Base-by-base conservation (phyloP, 2,888 invertebrate genomes). In the Eristalinus aeneus region DNA sequence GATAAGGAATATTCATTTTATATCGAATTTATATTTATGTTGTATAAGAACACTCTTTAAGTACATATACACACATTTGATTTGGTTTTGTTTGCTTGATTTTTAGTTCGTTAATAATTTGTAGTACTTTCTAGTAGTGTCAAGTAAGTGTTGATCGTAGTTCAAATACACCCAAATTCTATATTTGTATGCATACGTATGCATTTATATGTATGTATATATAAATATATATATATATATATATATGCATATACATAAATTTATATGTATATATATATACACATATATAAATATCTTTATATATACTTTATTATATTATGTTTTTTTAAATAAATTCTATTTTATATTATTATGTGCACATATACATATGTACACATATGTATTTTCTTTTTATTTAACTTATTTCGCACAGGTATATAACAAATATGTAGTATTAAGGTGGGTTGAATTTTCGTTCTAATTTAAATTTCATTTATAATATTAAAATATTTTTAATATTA, bases 381-480 rank as follows among this genome's bases (percentile, higher is more conserved):
- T n/a, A n/a, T 90, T 88, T n/a, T 11, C 4, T 46, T n/a, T 46
- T n/a, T 46, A 16, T 46, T 16, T 46, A 2, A 46, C 16, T 8
- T 46, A 89, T 82, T 73, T 86, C 77, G 83, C 90, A 90, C 91
- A 91, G 90, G 90, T 90, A 91, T 91, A 91, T 90, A 91, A 90
- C 91, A 90, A 91, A 91, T 90, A 90, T 91, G 91, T 91, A 91
- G 90, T 91, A 90, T 91, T 89, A 90, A 90, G 90, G 90, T 90
- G 91, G 91, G 90, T 89, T 90, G 90, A 91, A 89, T 91, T 90
- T 90, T 90, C 91, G 89, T 89, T 91, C 90, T 90, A 89, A 89
- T 75, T 75, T 76, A 27, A n/a, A 71, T 78, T 32, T 27, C 64
- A 46, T 58, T 46, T 11, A 61, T n/a, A 68, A 71, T n/a, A n/a